Percentiles rank a stretch among this genome's conserved stretches.
These are phyloP conservation scores for Nyctibius bracteatus DNA, from an alignment of 2,113 vertebrate genomes.

Conservation along the genomic window DNA sequence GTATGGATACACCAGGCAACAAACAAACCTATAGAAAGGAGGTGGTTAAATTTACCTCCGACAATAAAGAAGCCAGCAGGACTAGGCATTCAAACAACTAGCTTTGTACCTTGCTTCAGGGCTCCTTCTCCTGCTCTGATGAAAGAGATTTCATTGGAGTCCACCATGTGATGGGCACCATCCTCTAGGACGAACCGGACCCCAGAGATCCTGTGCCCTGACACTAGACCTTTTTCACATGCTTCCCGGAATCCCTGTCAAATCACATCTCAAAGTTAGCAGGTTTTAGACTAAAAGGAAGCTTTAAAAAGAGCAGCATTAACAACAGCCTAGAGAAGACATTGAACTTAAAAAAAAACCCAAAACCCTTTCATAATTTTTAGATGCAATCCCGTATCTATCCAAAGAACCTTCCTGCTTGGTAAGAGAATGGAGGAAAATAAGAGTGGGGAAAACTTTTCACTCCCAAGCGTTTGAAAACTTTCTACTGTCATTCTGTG, in stretches of 20 bases:
- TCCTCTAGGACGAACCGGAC: slow-evolving; percentile 87
- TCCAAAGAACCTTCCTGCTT: neutral
- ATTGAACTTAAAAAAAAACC: neutral
- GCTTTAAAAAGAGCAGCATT: neutral
- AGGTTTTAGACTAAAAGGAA: neutral
- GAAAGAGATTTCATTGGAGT: slow-evolving; percentile 94
- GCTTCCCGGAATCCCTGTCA: slow-evolving; percentile 87
- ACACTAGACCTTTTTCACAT: slow-evolving; percentile 87
- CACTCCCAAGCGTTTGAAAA: neutral
- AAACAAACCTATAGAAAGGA: neutral
- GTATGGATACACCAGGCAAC: neutral
- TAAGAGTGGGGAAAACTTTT: neutral
- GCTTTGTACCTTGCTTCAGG: slow-evolving; percentile 84
- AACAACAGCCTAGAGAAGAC: neutral
- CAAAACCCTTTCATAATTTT: neutral
- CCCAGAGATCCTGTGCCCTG: slow-evolving; percentile 89
- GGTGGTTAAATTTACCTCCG: neutral
- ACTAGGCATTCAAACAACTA: rapidly evolving
- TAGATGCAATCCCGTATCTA: neutral
- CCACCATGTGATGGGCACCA: slow-evolving; percentile 92
- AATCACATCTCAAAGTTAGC: neutral
- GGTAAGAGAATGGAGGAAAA: neutral
- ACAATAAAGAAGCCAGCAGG: neutral
- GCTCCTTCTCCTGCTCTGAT: slow-evolving; percentile 93
- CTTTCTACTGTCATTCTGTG: too few species aligned